Conservation (phyloP, 2,113 vertebrate species). For the Perccottus glenii region DNA sequence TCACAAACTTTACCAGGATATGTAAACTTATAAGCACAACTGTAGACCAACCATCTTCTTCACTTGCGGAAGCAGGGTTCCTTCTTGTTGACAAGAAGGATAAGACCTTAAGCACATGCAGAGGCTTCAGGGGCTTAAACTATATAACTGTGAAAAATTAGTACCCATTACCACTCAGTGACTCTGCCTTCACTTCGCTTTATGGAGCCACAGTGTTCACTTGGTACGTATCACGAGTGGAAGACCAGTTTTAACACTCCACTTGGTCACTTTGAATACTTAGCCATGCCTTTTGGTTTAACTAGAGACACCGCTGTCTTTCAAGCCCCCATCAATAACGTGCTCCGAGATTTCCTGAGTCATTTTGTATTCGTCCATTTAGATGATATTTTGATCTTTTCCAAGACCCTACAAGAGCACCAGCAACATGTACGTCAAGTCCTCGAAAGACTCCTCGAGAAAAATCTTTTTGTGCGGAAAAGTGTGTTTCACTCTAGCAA, state of each 20-base stretch:
- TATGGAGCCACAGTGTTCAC: no score
- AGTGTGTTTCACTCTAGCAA: neutral
- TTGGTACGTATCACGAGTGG: no score
- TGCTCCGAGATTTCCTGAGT: neutral
- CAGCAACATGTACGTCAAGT: neutral
- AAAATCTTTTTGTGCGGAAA: neutral
- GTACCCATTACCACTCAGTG: no score
- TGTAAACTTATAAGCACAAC: no score
- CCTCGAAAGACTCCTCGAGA: neutral
- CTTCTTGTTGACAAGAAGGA: neutral
- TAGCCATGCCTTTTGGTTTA: no score
- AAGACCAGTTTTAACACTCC: no score
- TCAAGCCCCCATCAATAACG: neutral
- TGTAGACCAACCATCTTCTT: neutral
- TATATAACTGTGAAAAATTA: no score
- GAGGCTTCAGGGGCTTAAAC: no score
- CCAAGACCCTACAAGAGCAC: neutral
- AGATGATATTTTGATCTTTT: neutral
- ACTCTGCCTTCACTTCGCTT: no score
- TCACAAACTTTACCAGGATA: no score
- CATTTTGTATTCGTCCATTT: neutral
- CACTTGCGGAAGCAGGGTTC: neutral
- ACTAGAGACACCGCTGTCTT: neutral
- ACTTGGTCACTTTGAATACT: no score
- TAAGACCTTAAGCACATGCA: no score